Percentiles rank a stretch among this genome's conserved stretches.
Conservation (phyloP, 1,140 invertebrate species). For the Aphaenogaster rudis region DNA sequence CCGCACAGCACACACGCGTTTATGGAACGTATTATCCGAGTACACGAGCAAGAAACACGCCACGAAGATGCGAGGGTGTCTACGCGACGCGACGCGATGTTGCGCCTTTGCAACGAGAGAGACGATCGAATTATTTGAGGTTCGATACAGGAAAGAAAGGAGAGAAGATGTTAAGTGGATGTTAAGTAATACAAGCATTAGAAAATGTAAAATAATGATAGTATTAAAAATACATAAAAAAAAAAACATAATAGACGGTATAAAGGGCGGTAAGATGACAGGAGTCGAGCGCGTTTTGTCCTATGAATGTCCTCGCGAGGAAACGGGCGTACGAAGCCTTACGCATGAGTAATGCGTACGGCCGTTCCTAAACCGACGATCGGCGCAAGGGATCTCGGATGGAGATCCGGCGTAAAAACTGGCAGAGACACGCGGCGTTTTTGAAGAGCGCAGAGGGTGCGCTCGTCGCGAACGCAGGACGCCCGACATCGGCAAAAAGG, state of each 20-base stretch:
- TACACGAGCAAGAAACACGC: conserved; percentile 54
- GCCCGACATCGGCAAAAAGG: conserved; percentile 21
- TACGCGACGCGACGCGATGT: conserved; percentile 28
- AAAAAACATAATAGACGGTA: not conserved
- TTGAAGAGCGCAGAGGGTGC: conserved; percentile 64
- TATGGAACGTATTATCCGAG: conserved; percentile 72
- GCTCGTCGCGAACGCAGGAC: conserved; percentile 39
- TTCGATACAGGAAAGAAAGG: not conserved
- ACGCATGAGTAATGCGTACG: conserved; percentile 43
- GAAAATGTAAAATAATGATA: not conserved
- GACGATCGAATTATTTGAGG: conserved; percentile 32
- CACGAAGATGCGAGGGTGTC: conserved; percentile 60
- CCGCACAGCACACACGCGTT: conserved; percentile 61
- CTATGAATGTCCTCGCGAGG: conserved; percentile 10
- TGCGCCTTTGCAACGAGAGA: conserved; percentile 46
- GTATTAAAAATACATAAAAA: not conserved
- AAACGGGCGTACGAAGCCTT: conserved; percentile 2
- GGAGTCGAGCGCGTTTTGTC: not conserved
- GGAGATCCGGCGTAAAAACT: conserved; percentile 66
- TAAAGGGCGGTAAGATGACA: not conserved
- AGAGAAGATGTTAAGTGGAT: not conserved
- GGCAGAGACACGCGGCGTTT: conserved; percentile 73
- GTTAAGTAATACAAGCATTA: not conserved
- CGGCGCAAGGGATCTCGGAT: conserved; percentile 41
- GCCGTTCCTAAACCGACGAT: conserved; percentile 54